Evolutionary conservation across 2,797 vertebrate genomes (phyloP).

Genomic region (Tragelaphus oryx): DNA sequence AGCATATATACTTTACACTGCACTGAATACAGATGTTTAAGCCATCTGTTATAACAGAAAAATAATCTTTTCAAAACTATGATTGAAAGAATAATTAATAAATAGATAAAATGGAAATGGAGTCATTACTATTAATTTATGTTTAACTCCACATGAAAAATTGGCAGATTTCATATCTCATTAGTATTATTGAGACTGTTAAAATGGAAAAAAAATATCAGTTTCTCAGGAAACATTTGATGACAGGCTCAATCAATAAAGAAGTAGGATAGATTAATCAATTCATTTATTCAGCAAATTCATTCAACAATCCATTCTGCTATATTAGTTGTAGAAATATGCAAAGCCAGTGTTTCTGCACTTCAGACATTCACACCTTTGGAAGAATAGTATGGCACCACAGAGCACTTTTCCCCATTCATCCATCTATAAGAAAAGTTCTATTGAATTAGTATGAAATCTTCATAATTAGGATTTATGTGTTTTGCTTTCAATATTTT

Average conservation of each 20-base stretch:
- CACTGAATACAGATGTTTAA: constrained; percentile 48
- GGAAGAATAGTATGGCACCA: fast-evolving
- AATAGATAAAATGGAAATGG: constrained; percentile 57
- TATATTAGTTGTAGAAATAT: background rate
- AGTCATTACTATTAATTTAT: constrained; percentile 64
- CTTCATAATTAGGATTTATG: background rate
- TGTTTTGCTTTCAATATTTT: background rate
- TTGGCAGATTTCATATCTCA: constrained; percentile 52
- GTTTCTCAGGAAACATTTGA: constrained; percentile 23
- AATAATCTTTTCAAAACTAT: constrained; percentile 30
- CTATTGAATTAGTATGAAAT: background rate
- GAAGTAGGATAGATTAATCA: background rate
- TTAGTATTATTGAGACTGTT: constrained; percentile 37
- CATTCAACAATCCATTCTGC: background rate
- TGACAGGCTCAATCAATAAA: constrained; percentile 6
- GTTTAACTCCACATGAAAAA: constrained; percentile 55
- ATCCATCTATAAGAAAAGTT: background rate
- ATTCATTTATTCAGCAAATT: constrained; percentile 19
- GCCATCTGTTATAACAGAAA: constrained; percentile 42
- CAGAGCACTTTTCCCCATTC: background rate
- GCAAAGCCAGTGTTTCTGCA: background rate
- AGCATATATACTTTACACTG: background rate
- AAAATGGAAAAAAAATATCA: background rate
- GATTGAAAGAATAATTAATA: constrained; percentile 65
- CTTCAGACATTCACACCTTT: background rate